A percentile compares a stretch with the other conserved stretches of the same genome.
Evolutionary conservation across 2,888 invertebrate species (phyloP).

Genomic region (Zaprionus bogoriensis): DNA sequence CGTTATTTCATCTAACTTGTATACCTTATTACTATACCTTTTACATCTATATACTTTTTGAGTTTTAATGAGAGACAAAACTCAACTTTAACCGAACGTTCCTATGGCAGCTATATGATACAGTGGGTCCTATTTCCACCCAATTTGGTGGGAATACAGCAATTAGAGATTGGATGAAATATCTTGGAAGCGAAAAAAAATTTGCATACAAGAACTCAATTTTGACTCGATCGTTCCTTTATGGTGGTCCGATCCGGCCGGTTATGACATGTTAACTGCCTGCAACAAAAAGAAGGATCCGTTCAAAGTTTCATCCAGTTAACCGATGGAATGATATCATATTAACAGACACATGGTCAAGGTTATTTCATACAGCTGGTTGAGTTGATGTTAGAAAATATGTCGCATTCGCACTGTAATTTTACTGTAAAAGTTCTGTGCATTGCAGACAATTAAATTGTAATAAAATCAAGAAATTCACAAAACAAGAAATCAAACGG

Average conservation of each 20-base stretch:
- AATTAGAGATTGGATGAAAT: neutral
- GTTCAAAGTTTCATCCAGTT: slow-evolving; percentile 17
- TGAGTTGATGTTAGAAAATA: neutral
- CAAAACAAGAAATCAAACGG: no score
- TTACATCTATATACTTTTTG: neutral
- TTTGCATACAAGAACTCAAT: neutral
- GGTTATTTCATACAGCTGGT: neutral
- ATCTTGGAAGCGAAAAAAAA: neutral
- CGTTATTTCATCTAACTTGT: neutral
- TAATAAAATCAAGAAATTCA: no score
- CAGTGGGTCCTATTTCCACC: slow-evolving; percentile 1
- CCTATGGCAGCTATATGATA: slow-evolving; percentile 22
- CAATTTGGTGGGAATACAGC: neutral
- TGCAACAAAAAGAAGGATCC: slow-evolving; percentile 22
- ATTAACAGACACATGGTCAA: slow-evolving; percentile 3
- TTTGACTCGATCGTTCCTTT: slow-evolving; percentile 1
- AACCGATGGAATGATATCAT: slow-evolving; percentile 2
- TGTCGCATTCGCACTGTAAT: neutral
- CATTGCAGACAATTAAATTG: no score
- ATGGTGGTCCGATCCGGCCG: slow-evolving; percentile 14
- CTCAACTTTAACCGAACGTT: slow-evolving; percentile 12
- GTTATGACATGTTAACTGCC: slow-evolving; percentile 23
- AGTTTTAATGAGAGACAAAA: neutral
- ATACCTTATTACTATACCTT: slow-evolving; percentile 4
- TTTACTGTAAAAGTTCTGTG: no score